A percentile compares a stretch with the other conserved stretches of the same genome.
Evolutionary conservation across 2,113 vertebrate species (phyloP).

Genomic region (Syrmaticus mikado): DNA sequence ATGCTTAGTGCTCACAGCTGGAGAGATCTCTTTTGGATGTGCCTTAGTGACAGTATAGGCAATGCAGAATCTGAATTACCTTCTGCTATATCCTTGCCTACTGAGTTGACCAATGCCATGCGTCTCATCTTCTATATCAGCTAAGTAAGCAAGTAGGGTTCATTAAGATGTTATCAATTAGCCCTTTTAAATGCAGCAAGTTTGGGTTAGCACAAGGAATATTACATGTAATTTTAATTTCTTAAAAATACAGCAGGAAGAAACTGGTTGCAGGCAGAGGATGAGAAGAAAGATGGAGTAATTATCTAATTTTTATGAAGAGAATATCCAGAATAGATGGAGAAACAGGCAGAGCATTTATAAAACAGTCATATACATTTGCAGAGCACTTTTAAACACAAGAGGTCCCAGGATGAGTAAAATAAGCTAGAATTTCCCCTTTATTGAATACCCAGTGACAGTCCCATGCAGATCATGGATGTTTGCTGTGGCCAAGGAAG

Average conservation of each 20-base stretch:
- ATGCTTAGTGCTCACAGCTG: background rate
- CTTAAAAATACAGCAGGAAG: background rate
- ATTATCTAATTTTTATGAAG: background rate
- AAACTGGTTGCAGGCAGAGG: background rate
- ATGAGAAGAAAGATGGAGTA: background rate
- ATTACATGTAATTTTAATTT: background rate
- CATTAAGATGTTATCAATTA: background rate
- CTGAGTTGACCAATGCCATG: background rate
- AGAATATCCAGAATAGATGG: background rate
- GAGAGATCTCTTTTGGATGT: background rate
- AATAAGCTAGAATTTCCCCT: background rate
- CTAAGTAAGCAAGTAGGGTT: background rate
- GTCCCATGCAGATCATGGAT: background rate
- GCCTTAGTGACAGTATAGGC: too few species aligned
- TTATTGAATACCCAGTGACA: background rate
- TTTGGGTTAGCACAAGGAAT: background rate
- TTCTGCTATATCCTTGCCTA: background rate
- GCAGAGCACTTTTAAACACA: fast-evolving
- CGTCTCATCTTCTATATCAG: background rate
- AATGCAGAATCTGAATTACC: background rate
- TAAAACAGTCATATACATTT: background rate
- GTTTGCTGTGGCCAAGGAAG: fast-evolving
- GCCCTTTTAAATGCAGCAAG: background rate
- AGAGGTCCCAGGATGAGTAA: background rate
- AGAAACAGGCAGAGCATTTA: background rate